Conservation (phyloP, 92 coral and sea anemone species). For the Zoanthus sansibaricus region DNA sequence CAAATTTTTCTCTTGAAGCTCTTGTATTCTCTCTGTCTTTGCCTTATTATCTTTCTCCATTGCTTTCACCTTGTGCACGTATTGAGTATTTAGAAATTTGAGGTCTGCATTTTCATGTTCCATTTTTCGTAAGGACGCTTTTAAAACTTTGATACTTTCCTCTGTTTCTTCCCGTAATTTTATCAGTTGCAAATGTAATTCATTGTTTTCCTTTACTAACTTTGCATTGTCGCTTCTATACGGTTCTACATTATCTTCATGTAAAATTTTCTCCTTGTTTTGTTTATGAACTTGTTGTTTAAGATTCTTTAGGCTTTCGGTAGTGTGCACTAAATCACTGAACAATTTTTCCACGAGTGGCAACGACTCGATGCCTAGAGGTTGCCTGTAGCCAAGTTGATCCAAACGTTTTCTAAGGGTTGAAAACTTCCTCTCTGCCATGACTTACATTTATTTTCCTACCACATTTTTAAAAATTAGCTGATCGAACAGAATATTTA, state of each 20-base stretch:
- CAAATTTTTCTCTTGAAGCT: constrained; percentile 93
- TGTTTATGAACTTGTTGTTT: constrained; percentile 85
- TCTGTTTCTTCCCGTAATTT: constrained; percentile 93
- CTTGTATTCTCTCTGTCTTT: constrained; percentile 92
- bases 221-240: constrained; percentile 99
- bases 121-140: constrained; percentile 89
- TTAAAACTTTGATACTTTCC: constrained; percentile 86
- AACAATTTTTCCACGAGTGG: constrained; percentile 98
- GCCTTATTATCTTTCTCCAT: constrained; percentile 91
- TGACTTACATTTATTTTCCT: constrained; percentile 41
- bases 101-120: constrained; percentile 99
- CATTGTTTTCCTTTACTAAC: constrained; percentile 97
- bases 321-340: constrained; percentile 98
- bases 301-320: constrained; percentile 96
- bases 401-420: constrained; percentile 97
- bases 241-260: constrained; percentile 97
- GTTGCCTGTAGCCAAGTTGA: constrained; percentile 97
- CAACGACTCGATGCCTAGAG: constrained; percentile 98
- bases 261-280: constrained; percentile 79
- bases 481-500: constrained; percentile 40
- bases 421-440: constrained; percentile 98
- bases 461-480: constrained; percentile 24
- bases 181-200: constrained; percentile 93
- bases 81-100: constrained; percentile 96
- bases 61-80: constrained; percentile 98